A percentile compares a stretch with the other conserved stretches of the same genome.
These are phyloP conservation scores for Pseudococcus jackbeardsleyi DNA, from an alignment of 2,888 invertebrate genomes.

Conservation along the genomic window DNA sequence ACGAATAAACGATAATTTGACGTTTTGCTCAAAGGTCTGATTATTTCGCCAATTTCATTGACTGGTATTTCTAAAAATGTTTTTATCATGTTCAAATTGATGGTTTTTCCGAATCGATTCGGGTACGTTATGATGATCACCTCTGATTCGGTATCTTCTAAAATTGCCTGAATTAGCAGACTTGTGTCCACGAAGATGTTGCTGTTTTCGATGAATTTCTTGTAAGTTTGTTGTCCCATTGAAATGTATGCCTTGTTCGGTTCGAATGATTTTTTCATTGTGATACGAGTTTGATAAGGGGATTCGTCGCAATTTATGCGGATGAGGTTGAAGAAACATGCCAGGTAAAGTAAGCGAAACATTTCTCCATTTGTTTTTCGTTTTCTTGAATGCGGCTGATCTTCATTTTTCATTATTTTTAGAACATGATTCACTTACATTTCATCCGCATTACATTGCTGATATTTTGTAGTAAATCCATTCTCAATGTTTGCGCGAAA, in stretches of 20 bases:
- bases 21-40: neutral
- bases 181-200: neutral
- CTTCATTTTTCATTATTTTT: no score
- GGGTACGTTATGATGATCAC: constrained; percentile 5
- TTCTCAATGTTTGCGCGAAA: no score
- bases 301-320: neutral
- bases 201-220: constrained; percentile 21
- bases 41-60: neutral
- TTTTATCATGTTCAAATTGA: constrained; percentile 2
- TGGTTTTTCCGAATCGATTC: neutral
- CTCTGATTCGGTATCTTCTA: neutral
- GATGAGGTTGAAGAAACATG: neutral
- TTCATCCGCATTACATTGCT: no score
- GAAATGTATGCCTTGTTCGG: neutral
- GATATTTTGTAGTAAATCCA: no score
- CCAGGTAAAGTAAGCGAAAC: neutral
- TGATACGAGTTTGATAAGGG: neutral
- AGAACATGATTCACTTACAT: no score
- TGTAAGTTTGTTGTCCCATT: neutral
- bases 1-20: neutral
- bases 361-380: no score
- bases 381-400: no score
- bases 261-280: neutral
- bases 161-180: neutral
- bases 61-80: neutral